These are phyloP conservation scores for Arion vulgaris DNA, from an alignment of 1,140 invertebrate genomes.

Conservation along the genomic window DNA sequence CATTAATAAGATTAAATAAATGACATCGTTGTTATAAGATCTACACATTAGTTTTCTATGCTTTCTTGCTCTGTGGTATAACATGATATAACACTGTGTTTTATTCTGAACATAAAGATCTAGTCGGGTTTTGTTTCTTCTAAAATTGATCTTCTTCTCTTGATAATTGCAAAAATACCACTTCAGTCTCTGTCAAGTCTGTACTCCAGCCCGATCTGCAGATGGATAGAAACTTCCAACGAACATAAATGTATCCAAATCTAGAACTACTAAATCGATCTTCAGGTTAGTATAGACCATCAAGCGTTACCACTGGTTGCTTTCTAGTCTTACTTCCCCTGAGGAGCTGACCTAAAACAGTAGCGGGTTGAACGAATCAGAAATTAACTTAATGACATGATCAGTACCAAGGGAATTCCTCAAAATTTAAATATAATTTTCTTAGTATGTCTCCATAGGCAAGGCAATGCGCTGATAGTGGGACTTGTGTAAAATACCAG, in stretches of 20 bases:
- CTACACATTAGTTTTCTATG: too few relatives aligned
- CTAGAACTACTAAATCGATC: not conserved
- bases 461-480: not conserved
- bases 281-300: not conserved
- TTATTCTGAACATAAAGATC: too few relatives aligned
- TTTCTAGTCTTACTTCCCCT: not conserved
- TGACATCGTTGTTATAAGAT: too few relatives aligned
- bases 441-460: not conserved
- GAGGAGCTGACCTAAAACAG: not conserved
- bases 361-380: not conserved
- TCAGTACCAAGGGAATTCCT: not conserved
- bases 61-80: too few relatives aligned
- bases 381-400: slow-evolving; percentile 10
- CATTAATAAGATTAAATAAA: too few relatives aligned
- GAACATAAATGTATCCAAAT: not conserved
- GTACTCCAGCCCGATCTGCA: too few relatives aligned
- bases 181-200: too few relatives aligned
- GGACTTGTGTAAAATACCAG: not conserved
- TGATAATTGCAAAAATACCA: too few relatives aligned
- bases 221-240: not conserved
- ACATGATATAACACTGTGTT: too few relatives aligned
- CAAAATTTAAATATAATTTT: slow-evolving; percentile 11
- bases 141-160: too few relatives aligned
- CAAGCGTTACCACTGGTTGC: not conserved
- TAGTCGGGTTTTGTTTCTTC: too few relatives aligned